Evolutionary conservation across 2,888 invertebrate species (phyloP).

Genomic region (Aspidiotus destructor): DNA sequence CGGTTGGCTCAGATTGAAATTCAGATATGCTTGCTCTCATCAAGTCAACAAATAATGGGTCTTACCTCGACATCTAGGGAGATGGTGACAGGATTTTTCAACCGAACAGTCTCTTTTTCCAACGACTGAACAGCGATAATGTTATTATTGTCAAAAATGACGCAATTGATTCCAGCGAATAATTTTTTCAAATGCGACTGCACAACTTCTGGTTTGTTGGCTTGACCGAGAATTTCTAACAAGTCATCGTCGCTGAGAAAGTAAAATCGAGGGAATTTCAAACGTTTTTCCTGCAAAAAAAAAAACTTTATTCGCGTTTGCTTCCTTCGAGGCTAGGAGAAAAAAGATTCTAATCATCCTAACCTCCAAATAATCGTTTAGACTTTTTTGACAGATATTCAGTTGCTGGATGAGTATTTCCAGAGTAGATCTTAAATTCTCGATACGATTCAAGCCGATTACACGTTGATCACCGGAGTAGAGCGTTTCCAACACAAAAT

Average conservation of each 20-base stretch:
- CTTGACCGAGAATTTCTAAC: constrained; percentile 87
- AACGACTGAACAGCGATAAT: constrained; percentile 64
- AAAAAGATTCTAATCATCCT: too few species aligned
- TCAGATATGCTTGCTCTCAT: constrained; percentile 23
- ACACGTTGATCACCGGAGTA: constrained; percentile 66
- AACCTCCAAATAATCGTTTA: constrained; percentile 88
- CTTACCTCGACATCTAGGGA: constrained; percentile 65
- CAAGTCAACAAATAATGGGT: too few species aligned
- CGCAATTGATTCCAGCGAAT: constrained; percentile 78
- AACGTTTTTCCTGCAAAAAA: constrained; percentile 70
- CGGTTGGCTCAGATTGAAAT: background rate
- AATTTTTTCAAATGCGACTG: constrained; percentile 92
- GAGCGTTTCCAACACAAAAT: constrained; percentile 70
- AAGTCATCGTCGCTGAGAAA: constrained; percentile 97
- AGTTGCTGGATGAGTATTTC: constrained; percentile 78
- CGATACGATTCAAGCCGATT: constrained; percentile 60
- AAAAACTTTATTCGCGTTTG: constrained; percentile 10
- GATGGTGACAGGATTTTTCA: constrained; percentile 59
- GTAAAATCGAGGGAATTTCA: constrained; percentile 87
- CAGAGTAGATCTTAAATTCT: constrained; percentile 61
- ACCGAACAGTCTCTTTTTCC: constrained; percentile 61
- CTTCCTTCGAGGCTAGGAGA: background rate
- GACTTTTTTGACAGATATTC: constrained; percentile 81
- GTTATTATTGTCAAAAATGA: constrained; percentile 56
- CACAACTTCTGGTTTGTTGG: constrained; percentile 77